These are phyloP conservation scores for Setipinna tenuifilis DNA, from an alignment of 2,797 vertebrate genomes.

Conservation along the genomic window DNA sequence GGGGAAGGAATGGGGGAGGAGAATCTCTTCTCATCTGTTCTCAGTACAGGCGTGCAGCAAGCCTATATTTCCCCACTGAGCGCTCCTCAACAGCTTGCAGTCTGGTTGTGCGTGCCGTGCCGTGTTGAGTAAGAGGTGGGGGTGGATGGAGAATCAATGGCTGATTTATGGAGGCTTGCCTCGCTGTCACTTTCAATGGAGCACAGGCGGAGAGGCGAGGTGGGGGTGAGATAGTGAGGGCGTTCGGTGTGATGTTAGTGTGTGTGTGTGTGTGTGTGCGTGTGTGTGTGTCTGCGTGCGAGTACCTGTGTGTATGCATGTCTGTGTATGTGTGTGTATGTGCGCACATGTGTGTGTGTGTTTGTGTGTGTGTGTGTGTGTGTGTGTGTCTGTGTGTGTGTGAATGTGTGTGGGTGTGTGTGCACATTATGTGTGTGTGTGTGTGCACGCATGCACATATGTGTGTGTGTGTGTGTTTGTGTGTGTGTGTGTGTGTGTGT, in stretches of 20 bases:
- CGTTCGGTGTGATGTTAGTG: neutral
- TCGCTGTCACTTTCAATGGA: conserved; percentile 62
- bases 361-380: neutral
- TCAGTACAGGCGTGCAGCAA: neutral
- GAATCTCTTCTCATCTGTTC: neutral
- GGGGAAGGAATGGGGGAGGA: conserved; percentile 16
- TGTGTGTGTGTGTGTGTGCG: neutral
- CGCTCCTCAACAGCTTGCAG: conserved; percentile 2
- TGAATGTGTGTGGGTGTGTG: neutral
- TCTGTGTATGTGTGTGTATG: neutral
- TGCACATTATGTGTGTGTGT: neutral
- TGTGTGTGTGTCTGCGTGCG: neutral
- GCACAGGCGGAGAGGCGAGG: conserved; percentile 46
- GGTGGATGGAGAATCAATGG: conserved; percentile 48
- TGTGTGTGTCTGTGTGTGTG: neutral
- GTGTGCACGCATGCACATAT: neutral
- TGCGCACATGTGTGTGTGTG: neutral
- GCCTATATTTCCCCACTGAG: conserved; percentile 17
- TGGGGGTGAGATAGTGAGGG: conserved; percentile 27
- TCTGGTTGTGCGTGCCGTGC: neutral
- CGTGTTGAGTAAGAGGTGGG: conserved; percentile 23
- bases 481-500: neutral
- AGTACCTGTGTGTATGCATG: neutral
- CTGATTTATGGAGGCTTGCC: conserved; percentile 50
- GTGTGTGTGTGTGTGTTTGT: neutral